Evolutionary conservation across 2,797 vertebrate genomes (phyloP).

Genomic region (Tapirus indicus): DNA sequence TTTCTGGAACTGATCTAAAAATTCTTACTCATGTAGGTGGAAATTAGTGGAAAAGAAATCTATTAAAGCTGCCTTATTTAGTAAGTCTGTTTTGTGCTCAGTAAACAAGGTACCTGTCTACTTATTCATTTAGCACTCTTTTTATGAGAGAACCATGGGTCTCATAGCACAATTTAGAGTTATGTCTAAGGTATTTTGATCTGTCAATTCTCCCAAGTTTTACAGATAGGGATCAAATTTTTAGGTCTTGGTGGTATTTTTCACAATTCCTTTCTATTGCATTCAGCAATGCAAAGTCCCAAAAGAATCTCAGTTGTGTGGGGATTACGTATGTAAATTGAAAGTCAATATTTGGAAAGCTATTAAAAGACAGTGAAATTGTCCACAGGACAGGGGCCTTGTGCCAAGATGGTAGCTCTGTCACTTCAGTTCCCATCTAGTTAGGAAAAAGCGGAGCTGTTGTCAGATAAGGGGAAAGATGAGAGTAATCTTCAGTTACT

Average conservation of each 20-base stretch:
- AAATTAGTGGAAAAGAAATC: neutral
- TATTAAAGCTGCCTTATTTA: neutral
- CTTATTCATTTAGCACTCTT: neutral
- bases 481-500: neutral
- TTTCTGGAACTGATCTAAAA: slow-evolving; percentile 31
- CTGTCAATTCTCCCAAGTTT: neutral
- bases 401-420: neutral
- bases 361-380: neutral
- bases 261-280: neutral
- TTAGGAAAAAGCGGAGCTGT: neutral
- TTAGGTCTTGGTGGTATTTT: neutral
- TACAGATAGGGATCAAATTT: neutral
- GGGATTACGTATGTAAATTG: slow-evolving; percentile 2
- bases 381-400: neutral
- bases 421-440: neutral
- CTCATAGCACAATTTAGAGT: neutral
- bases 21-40: neutral
- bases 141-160: neutral
- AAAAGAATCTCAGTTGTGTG: neutral
- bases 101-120: neutral
- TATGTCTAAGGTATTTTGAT: neutral
- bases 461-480: neutral
- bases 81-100: neutral
- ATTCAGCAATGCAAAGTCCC: neutral
- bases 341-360: neutral